These are phyloP conservation scores for Siphlonurus alternatus DNA, from an alignment of 2,888 invertebrate species.

Conservation along the genomic window DNA sequence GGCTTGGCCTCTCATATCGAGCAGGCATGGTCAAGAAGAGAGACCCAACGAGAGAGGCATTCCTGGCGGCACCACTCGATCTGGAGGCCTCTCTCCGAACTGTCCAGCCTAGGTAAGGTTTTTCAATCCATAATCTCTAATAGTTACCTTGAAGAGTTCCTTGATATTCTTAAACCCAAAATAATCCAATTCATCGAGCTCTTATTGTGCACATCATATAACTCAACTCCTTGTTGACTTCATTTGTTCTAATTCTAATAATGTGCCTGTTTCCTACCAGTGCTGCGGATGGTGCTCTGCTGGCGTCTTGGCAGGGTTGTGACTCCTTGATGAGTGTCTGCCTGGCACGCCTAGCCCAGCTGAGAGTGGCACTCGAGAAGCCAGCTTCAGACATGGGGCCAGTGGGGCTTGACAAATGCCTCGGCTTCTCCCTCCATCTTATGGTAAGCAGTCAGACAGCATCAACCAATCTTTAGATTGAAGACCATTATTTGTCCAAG, in stretches of 20 bases:
- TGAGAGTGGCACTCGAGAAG: conserved; percentile 38
- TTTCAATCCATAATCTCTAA: neutral
- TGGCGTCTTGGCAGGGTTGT: conserved; percentile 51
- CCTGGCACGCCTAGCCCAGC: conserved; percentile 45
- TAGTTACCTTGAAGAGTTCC: no score
- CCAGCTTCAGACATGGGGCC: conserved; percentile 64
- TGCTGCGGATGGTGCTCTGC: conserved; percentile 29
- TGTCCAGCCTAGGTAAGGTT: conserved; percentile 27
- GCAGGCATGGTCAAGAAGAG: conserved; percentile 34
- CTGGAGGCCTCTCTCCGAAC: conserved; percentile 38
- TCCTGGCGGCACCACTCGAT: conserved; percentile 52
- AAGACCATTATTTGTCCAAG: neutral
- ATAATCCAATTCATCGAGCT: no score
- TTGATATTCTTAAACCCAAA: no score
- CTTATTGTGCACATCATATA: no score
- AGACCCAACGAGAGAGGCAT: conserved; percentile 24
- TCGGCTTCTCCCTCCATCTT: conserved; percentile 68
- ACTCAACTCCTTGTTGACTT: no score
- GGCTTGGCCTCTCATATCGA: conserved; percentile 64
- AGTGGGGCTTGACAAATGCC: conserved; percentile 66
- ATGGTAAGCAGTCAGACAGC: conserved; percentile 39
- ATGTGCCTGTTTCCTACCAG: no score
- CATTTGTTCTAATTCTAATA: no score
- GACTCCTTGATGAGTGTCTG: conserved; percentile 58
- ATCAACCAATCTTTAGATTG: neutral